phyloP scores from a whole-genome alignment of 2,888 invertebrate species.

The Harpagoxenus sublaevis region DNA sequence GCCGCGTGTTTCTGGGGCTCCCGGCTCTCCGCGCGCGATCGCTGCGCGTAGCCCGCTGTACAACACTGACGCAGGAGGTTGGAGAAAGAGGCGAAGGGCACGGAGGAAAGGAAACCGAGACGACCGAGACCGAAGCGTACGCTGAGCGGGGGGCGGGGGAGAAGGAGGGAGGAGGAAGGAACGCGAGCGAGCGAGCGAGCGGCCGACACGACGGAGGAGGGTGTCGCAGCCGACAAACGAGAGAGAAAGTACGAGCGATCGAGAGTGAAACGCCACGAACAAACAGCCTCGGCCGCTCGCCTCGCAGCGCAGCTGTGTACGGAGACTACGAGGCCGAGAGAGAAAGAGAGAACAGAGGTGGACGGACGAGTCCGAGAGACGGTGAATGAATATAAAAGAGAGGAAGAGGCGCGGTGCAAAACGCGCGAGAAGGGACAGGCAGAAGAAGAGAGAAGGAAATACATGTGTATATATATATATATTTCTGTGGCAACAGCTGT shows the following conservation, averaged over 20 bases:
- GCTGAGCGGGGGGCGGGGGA: conserved; percentile 22
- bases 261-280: conserved; percentile 40
- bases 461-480: no score
- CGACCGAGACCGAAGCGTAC: conserved; percentile 16
- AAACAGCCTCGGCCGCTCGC: neutral
- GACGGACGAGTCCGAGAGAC: conserved; percentile 40
- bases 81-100: conserved; percentile 76
- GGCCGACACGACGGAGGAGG: conserved; percentile 49
- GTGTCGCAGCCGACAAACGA: conserved; percentile 67
- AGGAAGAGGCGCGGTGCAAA: conserved; percentile 52
- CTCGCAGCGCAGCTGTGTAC: conserved; percentile 18
- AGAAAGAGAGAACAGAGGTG: conserved; percentile 52
- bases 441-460: conserved; percentile 10
- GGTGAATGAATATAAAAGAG: conserved; percentile 56
- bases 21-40: conserved; percentile 67
- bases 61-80: conserved; percentile 79
- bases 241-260: conserved; percentile 66
- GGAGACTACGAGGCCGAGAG: conserved; percentile 33
- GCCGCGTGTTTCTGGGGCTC: conserved; percentile 70
- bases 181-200: conserved; percentile 50
- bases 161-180: conserved; percentile 19
- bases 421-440: conserved; percentile 16
- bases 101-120: conserved; percentile 46
- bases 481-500: neutral
- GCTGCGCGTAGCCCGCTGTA: conserved; percentile 65